Conservation (phyloP, 2,888 invertebrate species). For the Dryocosmus kuriphilus region DNA sequence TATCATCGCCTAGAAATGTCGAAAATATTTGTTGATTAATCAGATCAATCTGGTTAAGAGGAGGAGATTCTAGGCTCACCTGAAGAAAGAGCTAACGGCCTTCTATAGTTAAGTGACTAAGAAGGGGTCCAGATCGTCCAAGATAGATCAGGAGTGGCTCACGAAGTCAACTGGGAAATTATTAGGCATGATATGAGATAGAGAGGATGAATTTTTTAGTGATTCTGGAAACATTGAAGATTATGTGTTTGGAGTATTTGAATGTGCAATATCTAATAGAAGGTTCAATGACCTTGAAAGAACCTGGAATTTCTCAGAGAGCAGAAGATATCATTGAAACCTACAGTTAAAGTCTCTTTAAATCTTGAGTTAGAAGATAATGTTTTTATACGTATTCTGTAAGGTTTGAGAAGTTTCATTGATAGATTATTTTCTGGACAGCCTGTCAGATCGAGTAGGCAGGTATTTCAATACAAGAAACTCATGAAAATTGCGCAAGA, state of each 20-base stretch:
- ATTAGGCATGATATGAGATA: constrained; percentile 10
- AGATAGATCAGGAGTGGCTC: not conserved
- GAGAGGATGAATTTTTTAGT: too few relatives aligned
- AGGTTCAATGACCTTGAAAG: constrained; percentile 40
- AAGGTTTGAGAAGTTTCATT: constrained; percentile 34
- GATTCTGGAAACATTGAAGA: too few relatives aligned
- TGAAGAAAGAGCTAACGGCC: not conserved
- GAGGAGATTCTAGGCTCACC: not conserved
- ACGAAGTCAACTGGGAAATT: constrained; percentile 21
- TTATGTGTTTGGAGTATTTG: not conserved
- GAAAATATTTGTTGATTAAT: too few relatives aligned
- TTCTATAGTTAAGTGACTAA: not conserved
- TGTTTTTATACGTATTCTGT: constrained; percentile 47
- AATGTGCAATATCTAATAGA: not conserved
- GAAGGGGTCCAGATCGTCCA: not conserved
- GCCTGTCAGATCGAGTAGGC: constrained; percentile 9
- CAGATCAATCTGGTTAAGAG: too few relatives aligned
- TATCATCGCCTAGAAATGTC: constrained; percentile 6
- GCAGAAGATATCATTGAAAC: constrained; percentile 48
- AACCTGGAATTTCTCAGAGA: constrained; percentile 37
- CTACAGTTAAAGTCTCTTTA: constrained; percentile 41
- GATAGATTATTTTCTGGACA: constrained; percentile 24
- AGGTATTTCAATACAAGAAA: not conserved
- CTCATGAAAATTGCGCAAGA: not conserved
- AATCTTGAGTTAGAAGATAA: constrained; percentile 42